Evolutionary conservation across 1,140 invertebrate species (phyloP).

Genomic region (Idris sp.): DNA sequence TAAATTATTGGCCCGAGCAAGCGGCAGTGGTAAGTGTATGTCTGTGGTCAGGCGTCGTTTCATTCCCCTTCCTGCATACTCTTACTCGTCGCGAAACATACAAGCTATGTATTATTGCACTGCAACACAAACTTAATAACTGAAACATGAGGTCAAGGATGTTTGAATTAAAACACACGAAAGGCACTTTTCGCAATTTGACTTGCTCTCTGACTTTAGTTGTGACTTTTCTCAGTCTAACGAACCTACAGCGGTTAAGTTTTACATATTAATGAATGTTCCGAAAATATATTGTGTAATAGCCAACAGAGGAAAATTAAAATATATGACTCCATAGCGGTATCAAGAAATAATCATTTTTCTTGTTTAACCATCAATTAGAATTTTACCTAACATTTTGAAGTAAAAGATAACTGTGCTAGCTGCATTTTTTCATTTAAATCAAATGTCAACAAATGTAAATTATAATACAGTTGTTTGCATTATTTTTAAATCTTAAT

Average conservation of each 20-base stretch:
- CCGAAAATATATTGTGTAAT: constrained; percentile 7
- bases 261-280: constrained; percentile 19
- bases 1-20: constrained; percentile 59
- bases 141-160: constrained; percentile 60
- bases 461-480: no score
- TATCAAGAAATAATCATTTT: no score
- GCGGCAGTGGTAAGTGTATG: constrained; percentile 58
- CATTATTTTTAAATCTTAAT: no score
- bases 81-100: constrained; percentile 45
- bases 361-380: no score
- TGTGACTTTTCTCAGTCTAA: constrained; percentile 13
- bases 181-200: constrained; percentile 44
- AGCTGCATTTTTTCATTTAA: no score
- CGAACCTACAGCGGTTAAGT: constrained; percentile 13
- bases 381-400: no score
- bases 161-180: constrained; percentile 51
- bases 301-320: no score
- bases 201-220: constrained; percentile 39
- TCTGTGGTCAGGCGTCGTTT: constrained; percentile 60
- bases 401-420: no score
- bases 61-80: constrained; percentile 50
- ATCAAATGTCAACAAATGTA: no score
- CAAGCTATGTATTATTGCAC: constrained; percentile 57
- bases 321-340: no score
- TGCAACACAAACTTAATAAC: constrained; percentile 61